phyloP scores from a whole-genome alignment of 2,113 vertebrate genomes.

The Albula glossodonta region DNA sequence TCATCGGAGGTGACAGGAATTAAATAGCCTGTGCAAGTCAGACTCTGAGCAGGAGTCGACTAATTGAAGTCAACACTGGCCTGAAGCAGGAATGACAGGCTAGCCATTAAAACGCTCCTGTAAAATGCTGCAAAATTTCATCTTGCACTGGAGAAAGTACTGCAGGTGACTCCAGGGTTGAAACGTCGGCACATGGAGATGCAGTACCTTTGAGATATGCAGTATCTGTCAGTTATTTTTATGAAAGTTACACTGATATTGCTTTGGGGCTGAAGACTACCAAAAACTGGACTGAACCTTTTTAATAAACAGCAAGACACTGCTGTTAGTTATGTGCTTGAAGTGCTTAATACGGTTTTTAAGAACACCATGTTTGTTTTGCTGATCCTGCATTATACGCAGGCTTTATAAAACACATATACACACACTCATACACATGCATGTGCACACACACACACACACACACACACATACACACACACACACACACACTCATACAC shows the following conservation, averaged over 20 bases:
- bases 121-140: not conserved
- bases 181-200: conserved; percentile 13
- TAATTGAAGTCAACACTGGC: conserved; percentile 12
- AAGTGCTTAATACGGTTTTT: not conserved
- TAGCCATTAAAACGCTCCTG: conserved; percentile 1
- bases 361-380: not conserved
- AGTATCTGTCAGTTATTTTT: conserved; percentile 36
- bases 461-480: too few relatives aligned
- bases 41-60: conserved; percentile 8
- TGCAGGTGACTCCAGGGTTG: conserved; percentile 11
- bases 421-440: not conserved
- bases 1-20: not conserved
- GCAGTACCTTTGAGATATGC: conserved; percentile 22
- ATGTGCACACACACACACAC: too few relatives aligned
- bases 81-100: not conserved
- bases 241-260: conserved; percentile 24
- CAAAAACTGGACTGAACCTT: not conserved
- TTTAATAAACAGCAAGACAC: not conserved
- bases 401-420: not conserved
- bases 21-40: not conserved
- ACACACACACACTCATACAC: too few relatives aligned
- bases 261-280: not conserved
- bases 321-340: not conserved
- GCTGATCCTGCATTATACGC: not conserved
- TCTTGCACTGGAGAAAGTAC: conserved; percentile 23